Percentiles rank a stretch among this genome's conserved stretches.
Evolutionary conservation across 2,113 vertebrate species (phyloP).

Genomic region (Epinephelus cyanopodus): DNA sequence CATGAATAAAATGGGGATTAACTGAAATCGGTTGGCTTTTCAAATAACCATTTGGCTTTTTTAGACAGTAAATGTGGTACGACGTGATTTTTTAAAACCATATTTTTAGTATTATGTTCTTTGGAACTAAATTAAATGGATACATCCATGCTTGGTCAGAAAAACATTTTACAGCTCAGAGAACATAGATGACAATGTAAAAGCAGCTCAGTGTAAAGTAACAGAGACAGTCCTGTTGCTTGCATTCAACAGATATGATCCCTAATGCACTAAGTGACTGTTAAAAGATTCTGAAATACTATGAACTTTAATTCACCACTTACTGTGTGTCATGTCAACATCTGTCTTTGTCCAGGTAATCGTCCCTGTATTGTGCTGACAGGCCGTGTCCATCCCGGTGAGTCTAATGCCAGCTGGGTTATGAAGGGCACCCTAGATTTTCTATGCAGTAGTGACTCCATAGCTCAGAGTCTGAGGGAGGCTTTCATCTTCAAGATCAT

Average conservation of each 20-base stretch:
- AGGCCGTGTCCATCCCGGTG: conserved; percentile 92
- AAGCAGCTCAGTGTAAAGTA: not conserved
- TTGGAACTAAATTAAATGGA: too few species aligned
- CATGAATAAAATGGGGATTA: too few species aligned
- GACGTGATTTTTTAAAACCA: too few species aligned
- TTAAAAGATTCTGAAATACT: not conserved
- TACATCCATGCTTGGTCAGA: too few species aligned
- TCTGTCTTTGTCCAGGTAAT: conserved; percentile 77
- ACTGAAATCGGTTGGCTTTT: too few species aligned
- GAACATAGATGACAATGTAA: not conserved
- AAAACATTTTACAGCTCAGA: not conserved
- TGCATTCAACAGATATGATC: not conserved
- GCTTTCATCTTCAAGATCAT: conserved; percentile 95
- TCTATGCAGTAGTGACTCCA: conserved; percentile 88
- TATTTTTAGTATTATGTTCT: too few species aligned
- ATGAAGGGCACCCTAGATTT: conserved; percentile 96
- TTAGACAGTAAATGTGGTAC: too few species aligned
- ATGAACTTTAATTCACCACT: too few species aligned
- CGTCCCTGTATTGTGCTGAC: conserved; percentile 90
- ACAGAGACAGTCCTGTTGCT: not conserved
- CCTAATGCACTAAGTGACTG: not conserved
- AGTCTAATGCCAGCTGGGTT: conserved; percentile 96
- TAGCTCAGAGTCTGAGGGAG: conserved; percentile 90
- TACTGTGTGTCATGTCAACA: not conserved
- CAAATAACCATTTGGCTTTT: too few species aligned